Conservation (phyloP, 2,113 vertebrate genomes). For the Leuciscus idus region DNA sequence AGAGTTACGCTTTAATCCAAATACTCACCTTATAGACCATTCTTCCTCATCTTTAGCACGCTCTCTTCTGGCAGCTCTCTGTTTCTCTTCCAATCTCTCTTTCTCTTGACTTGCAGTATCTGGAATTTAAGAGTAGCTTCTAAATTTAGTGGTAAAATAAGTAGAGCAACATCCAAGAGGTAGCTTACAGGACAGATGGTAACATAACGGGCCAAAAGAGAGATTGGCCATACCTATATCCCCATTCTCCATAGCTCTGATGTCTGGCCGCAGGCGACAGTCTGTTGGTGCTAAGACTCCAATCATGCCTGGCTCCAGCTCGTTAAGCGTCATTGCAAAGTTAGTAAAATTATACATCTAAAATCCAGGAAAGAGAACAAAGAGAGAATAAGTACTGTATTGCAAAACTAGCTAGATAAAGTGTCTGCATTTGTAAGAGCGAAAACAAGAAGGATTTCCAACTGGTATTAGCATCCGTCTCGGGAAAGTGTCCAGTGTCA, state of each 20-base stretch:
- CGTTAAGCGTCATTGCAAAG: constrained; percentile 93
- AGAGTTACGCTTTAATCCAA: background rate
- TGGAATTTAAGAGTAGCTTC: constrained; percentile 56
- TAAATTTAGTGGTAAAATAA: background rate
- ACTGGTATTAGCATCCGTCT: background rate
- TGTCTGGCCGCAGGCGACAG: constrained; percentile 91
- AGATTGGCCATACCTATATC: constrained; percentile 81
- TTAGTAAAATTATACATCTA: constrained; percentile 99
- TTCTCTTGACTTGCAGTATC: constrained; percentile 90
- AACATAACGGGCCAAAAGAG: background rate
- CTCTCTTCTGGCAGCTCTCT: constrained; percentile 86
- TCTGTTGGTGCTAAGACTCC: constrained; percentile 85
- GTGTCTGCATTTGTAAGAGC: background rate
- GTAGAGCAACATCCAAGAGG: background rate
- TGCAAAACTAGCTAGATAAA: background rate
- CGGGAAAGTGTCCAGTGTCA: background rate
- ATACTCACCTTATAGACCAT: constrained; percentile 87
- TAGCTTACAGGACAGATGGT: background rate
- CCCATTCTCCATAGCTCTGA: constrained; percentile 92
- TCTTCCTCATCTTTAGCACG: constrained; percentile 84
- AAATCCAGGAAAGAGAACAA: background rate
- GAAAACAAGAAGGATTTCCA: background rate
- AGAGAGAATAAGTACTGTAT: background rate
- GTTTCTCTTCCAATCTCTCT: constrained; percentile 93
- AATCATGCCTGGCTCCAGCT: constrained; percentile 84